Percentiles rank a stretch among this genome's conserved stretches.
These are phyloP conservation scores for Verasper variegatus DNA, from an alignment of 2,113 vertebrate genomes.

Conservation along the genomic window DNA sequence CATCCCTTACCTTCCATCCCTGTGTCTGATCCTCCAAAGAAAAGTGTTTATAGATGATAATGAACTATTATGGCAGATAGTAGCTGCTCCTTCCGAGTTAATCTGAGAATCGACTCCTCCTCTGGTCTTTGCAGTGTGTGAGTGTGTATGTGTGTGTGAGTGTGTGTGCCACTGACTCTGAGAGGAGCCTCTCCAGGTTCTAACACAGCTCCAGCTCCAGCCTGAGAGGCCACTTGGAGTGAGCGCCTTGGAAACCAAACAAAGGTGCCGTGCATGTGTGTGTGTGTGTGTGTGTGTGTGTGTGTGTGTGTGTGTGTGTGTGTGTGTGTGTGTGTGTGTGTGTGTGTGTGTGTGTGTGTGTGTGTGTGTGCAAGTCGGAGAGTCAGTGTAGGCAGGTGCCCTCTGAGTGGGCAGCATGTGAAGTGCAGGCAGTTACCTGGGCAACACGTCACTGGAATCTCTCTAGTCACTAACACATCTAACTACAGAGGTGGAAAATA, in stretches of 20 bases:
- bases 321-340: slow-evolving; percentile 24
- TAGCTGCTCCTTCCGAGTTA: slow-evolving; percentile 43
- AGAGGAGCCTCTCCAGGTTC: slow-evolving; percentile 53
- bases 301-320: slow-evolving; percentile 29
- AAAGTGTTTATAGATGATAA: slow-evolving; percentile 11
- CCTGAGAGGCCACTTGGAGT: slow-evolving; percentile 68
- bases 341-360: slow-evolving; percentile 38
- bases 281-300: not conserved
- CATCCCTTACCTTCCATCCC: slow-evolving; percentile 72
- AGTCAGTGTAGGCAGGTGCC: slow-evolving; percentile 59
- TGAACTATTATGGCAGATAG: slow-evolving; percentile 13
- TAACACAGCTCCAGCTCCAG: slow-evolving; percentile 36
- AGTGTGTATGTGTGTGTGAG: no score
- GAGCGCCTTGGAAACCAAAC: slow-evolving; percentile 79
- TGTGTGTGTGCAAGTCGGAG: slow-evolving; percentile 28
- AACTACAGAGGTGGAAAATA: not conserved
- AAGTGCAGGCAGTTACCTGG: slow-evolving; percentile 71
- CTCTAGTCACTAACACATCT: slow-evolving; percentile 1
- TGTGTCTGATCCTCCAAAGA: slow-evolving; percentile 2
- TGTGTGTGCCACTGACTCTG: slow-evolving; percentile 12
- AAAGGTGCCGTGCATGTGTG: slow-evolving; percentile 50
- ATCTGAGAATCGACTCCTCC: slow-evolving; percentile 34
- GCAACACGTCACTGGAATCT: slow-evolving; percentile 68
- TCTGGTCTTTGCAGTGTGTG: slow-evolving; percentile 6
- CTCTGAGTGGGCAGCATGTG: slow-evolving; percentile 58